Base-by-base conservation (phyloP, 2,797 vertebrate genomes). In the Acanthis flammea region DNA sequence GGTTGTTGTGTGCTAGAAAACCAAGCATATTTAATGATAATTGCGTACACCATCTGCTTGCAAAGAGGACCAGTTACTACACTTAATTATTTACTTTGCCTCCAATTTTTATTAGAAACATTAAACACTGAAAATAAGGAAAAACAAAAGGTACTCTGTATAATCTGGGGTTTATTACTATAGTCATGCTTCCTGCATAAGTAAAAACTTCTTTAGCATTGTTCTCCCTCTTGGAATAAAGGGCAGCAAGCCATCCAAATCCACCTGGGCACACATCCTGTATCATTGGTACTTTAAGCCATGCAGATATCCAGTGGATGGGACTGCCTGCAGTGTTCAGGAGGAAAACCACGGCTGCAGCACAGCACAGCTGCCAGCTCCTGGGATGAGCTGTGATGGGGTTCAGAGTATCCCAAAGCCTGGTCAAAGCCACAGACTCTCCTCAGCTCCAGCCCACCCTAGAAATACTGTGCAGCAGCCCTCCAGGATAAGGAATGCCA, bases 41-140 rank as follows among this genome's bases (percentile, higher is more conserved):
- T 15, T 71, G 71, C 63, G 91, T 86, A 81, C 47, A 28, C 66
- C 35, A 31, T 33, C 80, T 94, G 78, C 85, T 84, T 75, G 48
- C 78, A 93, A 68, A 86, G 27, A 83, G 39, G 55, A 45, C 70
- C 84, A 39, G 50, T 68, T 81, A 51, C 50, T 54, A 4, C 0
- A 80, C 71, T 79, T 94, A 97, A 96, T 96, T 3, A 97, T 96
- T 96, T 78, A 96, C 76, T 94, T 82, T 55, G 50, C 33, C 54
- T 76, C 45, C 37, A 41, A 8, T 57, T 88, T 82, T 72, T 57
- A 88, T 65, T 61, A 83, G 50, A 87, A 54, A 54, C 48, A 28
- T 2, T 3, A 21, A 78, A 55, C 44, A n/a, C 0, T 73, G 35
- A 67, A 37, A 81, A 53, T 4, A 82, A 60, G 15, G 47, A 71